phyloP scores from a whole-genome alignment of 1,140 invertebrate species.

The Nilaparvata lugens region DNA sequence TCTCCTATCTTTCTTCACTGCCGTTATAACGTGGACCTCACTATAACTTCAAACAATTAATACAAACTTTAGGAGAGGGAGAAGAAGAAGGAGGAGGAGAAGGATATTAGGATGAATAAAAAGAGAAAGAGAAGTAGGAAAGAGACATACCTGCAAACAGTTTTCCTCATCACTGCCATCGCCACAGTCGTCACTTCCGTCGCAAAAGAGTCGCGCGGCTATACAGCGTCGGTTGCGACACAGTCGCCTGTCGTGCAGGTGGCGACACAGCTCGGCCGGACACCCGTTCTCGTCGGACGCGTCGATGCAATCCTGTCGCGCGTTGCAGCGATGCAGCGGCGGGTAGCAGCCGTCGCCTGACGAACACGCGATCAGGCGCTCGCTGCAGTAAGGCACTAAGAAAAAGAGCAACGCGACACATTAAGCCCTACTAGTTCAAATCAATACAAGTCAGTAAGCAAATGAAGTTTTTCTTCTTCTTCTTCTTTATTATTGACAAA shows the following conservation, averaged over 20 bases:
- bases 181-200: slow-evolving; percentile 44
- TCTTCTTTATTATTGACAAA: background rate
- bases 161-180: slow-evolving; percentile 42
- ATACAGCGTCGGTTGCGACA: slow-evolving; percentile 46
- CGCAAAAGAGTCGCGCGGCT: slow-evolving; percentile 39
- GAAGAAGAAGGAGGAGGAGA: no score
- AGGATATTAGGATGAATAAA: no score
- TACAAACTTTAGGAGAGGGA: no score
- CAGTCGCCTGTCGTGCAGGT: slow-evolving; percentile 20
- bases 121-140: no score
- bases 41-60: no score
- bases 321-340: slow-evolving; percentile 13
- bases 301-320: slow-evolving; percentile 15
- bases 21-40: no score
- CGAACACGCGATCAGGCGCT: slow-evolving; percentile 14
- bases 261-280: slow-evolving; percentile 7
- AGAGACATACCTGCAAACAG: slow-evolving; percentile 29
- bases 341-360: slow-evolving; percentile 20
- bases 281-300: slow-evolving; percentile 20
- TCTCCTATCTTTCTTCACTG: no score
- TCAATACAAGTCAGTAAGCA: background rate
- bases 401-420: background rate
- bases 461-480: background rate
- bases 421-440: background rate
- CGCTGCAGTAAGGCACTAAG: slow-evolving; percentile 9